Percentiles rank a stretch among this genome's conserved stretches.
phyloP scores from a whole-genome alignment of 2,113 vertebrate species.

The Phoenicopterus ruber region DNA sequence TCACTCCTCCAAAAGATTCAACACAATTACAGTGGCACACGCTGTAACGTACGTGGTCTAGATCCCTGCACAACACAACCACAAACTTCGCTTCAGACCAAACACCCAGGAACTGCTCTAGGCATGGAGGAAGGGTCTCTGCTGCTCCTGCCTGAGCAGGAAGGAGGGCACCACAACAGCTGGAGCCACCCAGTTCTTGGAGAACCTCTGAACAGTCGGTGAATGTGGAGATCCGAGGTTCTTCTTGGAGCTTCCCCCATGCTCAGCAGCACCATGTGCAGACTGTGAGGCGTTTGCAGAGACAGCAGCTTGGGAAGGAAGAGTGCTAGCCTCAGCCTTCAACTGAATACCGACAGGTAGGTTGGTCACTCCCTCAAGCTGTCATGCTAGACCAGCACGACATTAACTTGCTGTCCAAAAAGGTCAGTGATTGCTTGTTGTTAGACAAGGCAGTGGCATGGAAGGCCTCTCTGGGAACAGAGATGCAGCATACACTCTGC shows the following conservation, averaged over 20 bases:
- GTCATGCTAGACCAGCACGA: neutral
- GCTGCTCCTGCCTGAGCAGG: neutral
- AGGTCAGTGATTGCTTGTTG: accelerated
- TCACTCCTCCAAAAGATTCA: neutral
- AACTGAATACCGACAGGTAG: neutral
- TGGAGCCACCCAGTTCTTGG: neutral
- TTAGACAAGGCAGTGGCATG: neutral
- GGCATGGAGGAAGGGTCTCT: neutral
- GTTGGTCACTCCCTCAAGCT: neutral
- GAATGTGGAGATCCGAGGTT: neutral
- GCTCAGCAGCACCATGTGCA: neutral
- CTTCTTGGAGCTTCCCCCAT: neutral
- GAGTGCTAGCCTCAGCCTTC: neutral
- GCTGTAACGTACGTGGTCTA: accelerated
- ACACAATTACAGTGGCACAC: neutral
- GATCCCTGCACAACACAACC: neutral
- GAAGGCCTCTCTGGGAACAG: neutral
- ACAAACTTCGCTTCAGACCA: neutral
- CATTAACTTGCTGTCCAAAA: neutral
- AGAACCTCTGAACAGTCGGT: neutral
- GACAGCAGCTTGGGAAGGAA: neutral
- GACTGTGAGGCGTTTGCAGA: neutral
- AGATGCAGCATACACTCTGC: neutral
- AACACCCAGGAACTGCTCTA: neutral
- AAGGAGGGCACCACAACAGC: neutral